phyloP scores from a whole-genome alignment of 2,888 invertebrate genomes.

The Alcis repandata region DNA sequence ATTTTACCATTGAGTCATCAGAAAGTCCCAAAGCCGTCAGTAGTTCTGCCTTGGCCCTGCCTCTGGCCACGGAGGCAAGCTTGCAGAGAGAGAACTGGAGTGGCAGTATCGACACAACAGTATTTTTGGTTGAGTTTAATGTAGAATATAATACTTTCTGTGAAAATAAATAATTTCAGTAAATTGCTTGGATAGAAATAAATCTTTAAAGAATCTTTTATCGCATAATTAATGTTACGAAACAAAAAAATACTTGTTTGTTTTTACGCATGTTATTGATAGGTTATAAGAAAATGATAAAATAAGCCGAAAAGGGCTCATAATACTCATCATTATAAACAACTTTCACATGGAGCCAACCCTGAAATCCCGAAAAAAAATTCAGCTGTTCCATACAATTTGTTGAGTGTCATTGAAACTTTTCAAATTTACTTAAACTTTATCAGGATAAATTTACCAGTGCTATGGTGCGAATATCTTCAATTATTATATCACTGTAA shows the following conservation, averaged over 20 bases:
- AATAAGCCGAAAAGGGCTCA: too few species aligned
- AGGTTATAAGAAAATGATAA: neutral
- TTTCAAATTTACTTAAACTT: too few species aligned
- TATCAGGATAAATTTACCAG: conserved; percentile 3
- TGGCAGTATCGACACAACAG: conserved; percentile 58
- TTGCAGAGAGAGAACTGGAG: conserved; percentile 64
- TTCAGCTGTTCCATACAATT: too few species aligned
- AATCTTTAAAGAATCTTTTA: too few species aligned
- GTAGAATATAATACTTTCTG: conserved; percentile 57
- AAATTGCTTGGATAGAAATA: too few species aligned
- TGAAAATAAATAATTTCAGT: conserved; percentile 20
- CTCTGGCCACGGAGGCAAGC: conserved; percentile 57
- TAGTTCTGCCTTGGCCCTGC: conserved; percentile 56
- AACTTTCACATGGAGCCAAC: too few species aligned
- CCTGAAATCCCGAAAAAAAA: too few species aligned
- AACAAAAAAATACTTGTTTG: neutral
- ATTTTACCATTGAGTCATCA: conserved; percentile 47
- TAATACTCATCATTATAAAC: too few species aligned
- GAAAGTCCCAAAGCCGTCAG: conserved; percentile 56
- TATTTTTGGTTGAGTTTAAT: conserved; percentile 45
- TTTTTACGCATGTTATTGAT: neutral
- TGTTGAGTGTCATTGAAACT: too few species aligned
- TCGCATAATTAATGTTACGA: neutral
- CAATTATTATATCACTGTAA: neutral
- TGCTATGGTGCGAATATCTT: conserved; percentile 14